Evolutionary conservation across 1,140 invertebrate species (phyloP).

Genomic region (Xylocopa sonorina): DNA sequence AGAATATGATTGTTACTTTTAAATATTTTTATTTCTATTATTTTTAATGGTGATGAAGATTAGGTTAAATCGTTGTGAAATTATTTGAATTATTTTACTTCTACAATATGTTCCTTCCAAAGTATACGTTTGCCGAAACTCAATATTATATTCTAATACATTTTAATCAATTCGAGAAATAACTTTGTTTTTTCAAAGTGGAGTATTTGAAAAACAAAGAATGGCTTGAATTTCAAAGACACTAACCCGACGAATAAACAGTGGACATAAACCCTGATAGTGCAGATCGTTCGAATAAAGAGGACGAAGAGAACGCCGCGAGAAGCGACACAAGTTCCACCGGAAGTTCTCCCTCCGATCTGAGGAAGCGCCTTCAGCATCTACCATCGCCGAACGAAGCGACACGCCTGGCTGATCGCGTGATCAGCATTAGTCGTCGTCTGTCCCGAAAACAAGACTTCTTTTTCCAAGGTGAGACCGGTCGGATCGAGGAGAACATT

Average conservation of each 20-base stretch:
- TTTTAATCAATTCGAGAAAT: too few species aligned
- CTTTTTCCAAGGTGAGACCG: slow-evolving; percentile 42
- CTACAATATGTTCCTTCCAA: too few species aligned
- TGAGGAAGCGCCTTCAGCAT: slow-evolving; percentile 62
- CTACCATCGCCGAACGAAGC: slow-evolving; percentile 56
- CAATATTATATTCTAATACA: too few species aligned
- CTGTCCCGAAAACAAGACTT: slow-evolving; percentile 56
- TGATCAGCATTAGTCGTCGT: slow-evolving; percentile 43
- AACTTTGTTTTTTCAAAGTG: too few species aligned
- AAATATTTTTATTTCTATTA: too few species aligned
- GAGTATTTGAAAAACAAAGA: too few species aligned
- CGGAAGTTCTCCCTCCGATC: slow-evolving; percentile 58
- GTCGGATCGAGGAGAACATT: slow-evolving; percentile 69
- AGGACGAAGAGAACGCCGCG: slow-evolving; percentile 5
- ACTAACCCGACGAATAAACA: slow-evolving; percentile 31
- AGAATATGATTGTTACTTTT: not conserved
- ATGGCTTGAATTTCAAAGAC: not conserved
- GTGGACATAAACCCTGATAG: slow-evolving; percentile 23
- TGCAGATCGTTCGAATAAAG: slow-evolving; percentile 33
- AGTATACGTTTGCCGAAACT: too few species aligned
- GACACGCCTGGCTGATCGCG: slow-evolving; percentile 31
- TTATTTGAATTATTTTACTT: too few species aligned
- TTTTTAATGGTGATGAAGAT: too few species aligned
- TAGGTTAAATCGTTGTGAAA: too few species aligned
- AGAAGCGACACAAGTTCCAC: slow-evolving; percentile 33